phyloP scores from a whole-genome alignment of 2,113 vertebrate genomes.

The Coreoperca whiteheadi region DNA sequence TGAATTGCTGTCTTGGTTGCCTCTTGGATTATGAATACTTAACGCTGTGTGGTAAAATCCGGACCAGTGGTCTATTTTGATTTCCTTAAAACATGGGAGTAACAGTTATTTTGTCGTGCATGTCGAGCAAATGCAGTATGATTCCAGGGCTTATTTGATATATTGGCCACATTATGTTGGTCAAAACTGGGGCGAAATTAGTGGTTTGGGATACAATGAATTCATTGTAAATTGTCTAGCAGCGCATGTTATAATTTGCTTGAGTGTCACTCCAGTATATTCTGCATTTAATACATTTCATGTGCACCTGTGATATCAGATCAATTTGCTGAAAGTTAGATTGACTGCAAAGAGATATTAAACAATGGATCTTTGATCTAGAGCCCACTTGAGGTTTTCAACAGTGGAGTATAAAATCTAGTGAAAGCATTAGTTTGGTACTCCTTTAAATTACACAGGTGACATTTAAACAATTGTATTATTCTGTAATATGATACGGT shows the following conservation, averaged over 20 bases:
- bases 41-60: slow-evolving; percentile 4
- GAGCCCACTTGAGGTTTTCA: not conserved
- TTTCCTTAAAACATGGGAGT: not conserved
- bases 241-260: slow-evolving; percentile 28
- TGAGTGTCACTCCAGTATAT: not conserved
- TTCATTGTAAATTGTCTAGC: slow-evolving; percentile 7
- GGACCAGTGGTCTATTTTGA: not conserved
- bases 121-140: slow-evolving; percentile 27
- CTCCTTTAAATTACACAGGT: slow-evolving; percentile 18
- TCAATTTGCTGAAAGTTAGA: not conserved
- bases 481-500: slow-evolving; percentile 35
- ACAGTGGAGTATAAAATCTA: slow-evolving; percentile 2
- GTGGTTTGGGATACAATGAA: not conserved
- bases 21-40: slow-evolving; percentile 15
- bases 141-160: slow-evolving; percentile 30
- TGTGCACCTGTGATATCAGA: slow-evolving; percentile 8
- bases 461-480: slow-evolving; percentile 12
- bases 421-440: not conserved
- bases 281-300: slow-evolving; percentile 6
- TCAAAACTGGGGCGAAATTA: slow-evolving; percentile 6
- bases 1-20: slow-evolving; percentile 29
- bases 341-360: not conserved
- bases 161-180: slow-evolving; percentile 12
- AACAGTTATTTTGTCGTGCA: slow-evolving; percentile 2
- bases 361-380: not conserved